phyloP scores from a whole-genome alignment of 2,888 invertebrate genomes.

The Steinernema carpocapsae region DNA sequence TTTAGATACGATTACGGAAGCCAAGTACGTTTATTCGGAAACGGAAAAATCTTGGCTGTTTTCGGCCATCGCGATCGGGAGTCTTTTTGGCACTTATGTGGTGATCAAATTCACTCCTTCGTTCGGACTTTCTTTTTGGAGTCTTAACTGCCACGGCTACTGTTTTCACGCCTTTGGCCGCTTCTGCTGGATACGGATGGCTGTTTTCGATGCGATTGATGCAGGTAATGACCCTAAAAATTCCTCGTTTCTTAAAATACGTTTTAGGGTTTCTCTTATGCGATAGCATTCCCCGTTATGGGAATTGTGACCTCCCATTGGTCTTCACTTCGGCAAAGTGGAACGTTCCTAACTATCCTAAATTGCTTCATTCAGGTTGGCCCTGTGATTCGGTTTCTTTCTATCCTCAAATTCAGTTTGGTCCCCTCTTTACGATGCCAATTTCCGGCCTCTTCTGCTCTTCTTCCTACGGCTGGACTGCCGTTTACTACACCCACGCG shows the following conservation, averaged over 20 bases:
- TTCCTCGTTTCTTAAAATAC: not conserved
- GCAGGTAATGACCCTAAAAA: not conserved
- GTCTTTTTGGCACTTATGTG: slow-evolving; percentile 2
- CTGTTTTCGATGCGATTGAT: slow-evolving; percentile 1
- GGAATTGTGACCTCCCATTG: slow-evolving; percentile 26
- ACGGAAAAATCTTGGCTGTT: not conserved
- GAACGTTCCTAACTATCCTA: slow-evolving; percentile 11
- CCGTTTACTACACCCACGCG: slow-evolving; percentile 29
- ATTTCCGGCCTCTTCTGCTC: slow-evolving; percentile 19
- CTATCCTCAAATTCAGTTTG: not conserved
- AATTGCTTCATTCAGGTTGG: slow-evolving; percentile 24
- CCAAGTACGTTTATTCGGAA: slow-evolving; percentile 12
- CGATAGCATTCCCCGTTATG: slow-evolving; percentile 25
- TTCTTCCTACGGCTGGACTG: slow-evolving; percentile 13
- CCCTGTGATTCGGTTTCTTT: not conserved
- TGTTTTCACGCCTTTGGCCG: slow-evolving; percentile 5
- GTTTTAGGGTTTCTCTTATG: slow-evolving; percentile 9
- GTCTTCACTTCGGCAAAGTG: slow-evolving; percentile 13
- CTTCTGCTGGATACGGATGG: not conserved
- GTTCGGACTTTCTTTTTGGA: not conserved
- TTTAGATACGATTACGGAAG: slow-evolving; percentile 3
- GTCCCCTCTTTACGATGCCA: slow-evolving; percentile 26
- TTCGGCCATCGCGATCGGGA: slow-evolving; percentile 23
- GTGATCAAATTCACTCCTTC: slow-evolving; percentile 17
- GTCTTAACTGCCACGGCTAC: slow-evolving; percentile 17